Evolutionary conservation across 2,888 invertebrate genomes (phyloP).

Genomic region (Caenorhabditis angaria): DNA sequence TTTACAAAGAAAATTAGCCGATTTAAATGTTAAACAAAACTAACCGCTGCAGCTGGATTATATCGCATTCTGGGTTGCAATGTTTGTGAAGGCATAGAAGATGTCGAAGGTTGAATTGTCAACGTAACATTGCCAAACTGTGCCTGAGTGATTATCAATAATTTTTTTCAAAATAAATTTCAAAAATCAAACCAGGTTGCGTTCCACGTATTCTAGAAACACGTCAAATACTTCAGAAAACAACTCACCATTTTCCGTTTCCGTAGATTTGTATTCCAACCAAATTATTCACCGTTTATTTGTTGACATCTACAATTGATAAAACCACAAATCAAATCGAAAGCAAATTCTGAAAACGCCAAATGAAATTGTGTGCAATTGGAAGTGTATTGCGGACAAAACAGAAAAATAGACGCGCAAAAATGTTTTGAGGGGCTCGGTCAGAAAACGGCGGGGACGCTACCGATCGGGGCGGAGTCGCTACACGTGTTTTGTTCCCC

Average conservation of each 20-base stretch:
- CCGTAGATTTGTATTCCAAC: background rate
- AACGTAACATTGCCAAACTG: slow-evolving; percentile 34
- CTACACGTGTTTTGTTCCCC: no score
- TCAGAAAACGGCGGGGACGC: no score
- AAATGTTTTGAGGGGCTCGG: background rate
- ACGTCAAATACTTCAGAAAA: no score
- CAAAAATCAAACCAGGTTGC: no score
- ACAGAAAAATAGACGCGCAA: background rate
- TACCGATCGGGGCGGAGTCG: no score
- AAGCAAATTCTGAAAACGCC: background rate
- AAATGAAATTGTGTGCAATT: background rate
- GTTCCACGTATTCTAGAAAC: no score
- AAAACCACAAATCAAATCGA: background rate
- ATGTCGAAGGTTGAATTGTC: slow-evolving; percentile 43
- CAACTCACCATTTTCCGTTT: background rate
- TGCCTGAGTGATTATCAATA: slow-evolving; percentile 15
- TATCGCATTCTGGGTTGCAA: background rate
- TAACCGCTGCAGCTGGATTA: background rate
- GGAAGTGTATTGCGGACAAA: background rate
- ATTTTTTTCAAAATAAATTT: background rate
- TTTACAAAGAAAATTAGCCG: background rate
- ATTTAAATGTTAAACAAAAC: background rate
- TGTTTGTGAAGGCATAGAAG: slow-evolving; percentile 6
- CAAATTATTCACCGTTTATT: background rate
- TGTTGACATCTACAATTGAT: background rate